Percentiles rank a stretch among this genome's conserved stretches.
Evolutionary conservation across 2,113 vertebrate genomes (phyloP).

Genomic region (Albula glossodonta): DNA sequence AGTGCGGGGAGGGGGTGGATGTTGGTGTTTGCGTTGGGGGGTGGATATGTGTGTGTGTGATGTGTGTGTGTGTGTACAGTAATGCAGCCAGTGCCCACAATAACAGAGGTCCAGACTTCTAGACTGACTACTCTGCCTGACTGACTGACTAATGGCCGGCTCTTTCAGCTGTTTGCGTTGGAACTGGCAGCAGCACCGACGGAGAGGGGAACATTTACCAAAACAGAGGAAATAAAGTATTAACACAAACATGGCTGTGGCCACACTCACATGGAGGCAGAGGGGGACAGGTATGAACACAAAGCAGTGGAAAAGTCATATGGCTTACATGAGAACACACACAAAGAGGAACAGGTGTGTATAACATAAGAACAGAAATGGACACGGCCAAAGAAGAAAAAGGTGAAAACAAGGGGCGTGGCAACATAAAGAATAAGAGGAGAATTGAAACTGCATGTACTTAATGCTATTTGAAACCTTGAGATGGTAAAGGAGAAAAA

Average conservation of each 20-base stretch:
- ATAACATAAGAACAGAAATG: no score
- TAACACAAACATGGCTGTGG: constrained; percentile 6
- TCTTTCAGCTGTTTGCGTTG: constrained; percentile 51
- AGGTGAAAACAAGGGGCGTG: no score
- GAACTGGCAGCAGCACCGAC: constrained; percentile 47
- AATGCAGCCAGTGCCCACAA: constrained; percentile 49
- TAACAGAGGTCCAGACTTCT: constrained; percentile 57
- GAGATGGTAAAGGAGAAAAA: no score
- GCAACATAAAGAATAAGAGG: no score
- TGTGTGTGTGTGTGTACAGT: constrained; percentile 18
- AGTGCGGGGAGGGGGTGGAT: background rate
- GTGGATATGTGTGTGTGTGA: constrained; percentile 8
- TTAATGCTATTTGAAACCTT: no score
- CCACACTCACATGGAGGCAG: background rate
- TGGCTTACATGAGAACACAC: no score
- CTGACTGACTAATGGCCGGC: constrained; percentile 54
- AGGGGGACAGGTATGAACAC: background rate
- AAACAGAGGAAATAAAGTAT: constrained; percentile 31
- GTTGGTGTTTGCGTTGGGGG: background rate
- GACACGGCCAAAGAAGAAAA: no score
- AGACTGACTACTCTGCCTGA: constrained; percentile 41
- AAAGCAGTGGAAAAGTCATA: background rate
- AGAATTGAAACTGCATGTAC: no score
- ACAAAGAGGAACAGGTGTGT: no score
- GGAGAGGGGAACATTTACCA: constrained; percentile 24